Evolutionary conservation across 2,113 vertebrate species (phyloP).

Genomic region (Furnarius figulus): DNA sequence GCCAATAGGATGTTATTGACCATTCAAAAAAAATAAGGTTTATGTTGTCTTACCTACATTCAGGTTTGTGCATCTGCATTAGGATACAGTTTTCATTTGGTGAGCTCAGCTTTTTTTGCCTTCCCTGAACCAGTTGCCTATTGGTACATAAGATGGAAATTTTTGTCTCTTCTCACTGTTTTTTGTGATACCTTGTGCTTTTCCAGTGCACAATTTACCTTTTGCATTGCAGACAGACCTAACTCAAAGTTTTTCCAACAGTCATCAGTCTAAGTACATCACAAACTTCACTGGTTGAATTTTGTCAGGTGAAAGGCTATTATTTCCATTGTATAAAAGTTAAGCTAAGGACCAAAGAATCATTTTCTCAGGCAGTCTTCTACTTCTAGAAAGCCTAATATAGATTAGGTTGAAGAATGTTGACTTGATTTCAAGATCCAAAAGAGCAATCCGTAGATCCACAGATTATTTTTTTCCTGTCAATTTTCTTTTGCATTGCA

Average conservation of each 20-base stretch:
- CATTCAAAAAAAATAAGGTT: not conserved
- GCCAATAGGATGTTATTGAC: not conserved
- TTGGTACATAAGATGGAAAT: not conserved
- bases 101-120: not conserved
- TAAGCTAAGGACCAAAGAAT: not conserved
- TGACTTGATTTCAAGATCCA: not conserved
- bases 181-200: not conserved
- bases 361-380: not conserved
- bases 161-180: not conserved
- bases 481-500: not conserved
- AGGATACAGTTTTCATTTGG: not conserved
- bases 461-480: not conserved
- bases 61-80: not conserved
- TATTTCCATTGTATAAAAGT: not conserved
- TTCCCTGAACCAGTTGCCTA: not conserved
- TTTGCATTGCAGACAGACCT: not conserved
- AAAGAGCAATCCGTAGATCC: not conserved
- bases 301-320: not conserved
- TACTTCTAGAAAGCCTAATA: not conserved
- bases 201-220: not conserved
- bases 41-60: not conserved
- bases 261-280: not conserved
- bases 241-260: not conserved
- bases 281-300: not conserved
- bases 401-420: not conserved